Conservation (phyloP, 2,113 vertebrate species). For the Oxygymnocypris stewartii region DNA sequence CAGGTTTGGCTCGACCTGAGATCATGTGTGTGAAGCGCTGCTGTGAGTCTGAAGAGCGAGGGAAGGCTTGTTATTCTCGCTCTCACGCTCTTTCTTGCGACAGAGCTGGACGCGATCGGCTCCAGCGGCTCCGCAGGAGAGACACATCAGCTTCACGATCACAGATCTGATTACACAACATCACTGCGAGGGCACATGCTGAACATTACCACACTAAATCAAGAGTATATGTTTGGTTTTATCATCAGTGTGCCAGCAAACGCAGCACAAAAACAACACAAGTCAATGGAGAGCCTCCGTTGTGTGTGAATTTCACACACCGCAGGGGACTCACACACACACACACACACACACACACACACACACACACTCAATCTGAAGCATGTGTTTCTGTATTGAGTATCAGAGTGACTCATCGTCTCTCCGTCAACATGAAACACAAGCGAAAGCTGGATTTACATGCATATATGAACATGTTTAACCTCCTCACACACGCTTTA, state of each 20-base stretch:
- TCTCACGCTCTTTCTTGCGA: slow-evolving; percentile 21
- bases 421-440: slow-evolving; percentile 26
- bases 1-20: no score
- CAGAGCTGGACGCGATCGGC: not conserved
- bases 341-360: not conserved
- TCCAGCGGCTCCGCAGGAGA: slow-evolving; percentile 15
- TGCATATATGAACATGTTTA: not conserved
- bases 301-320: not conserved
- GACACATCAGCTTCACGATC: not conserved
- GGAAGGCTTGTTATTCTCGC: not conserved
- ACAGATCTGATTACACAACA: slow-evolving; percentile 23
- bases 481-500: slow-evolving; percentile 33
- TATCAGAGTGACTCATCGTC: slow-evolving; percentile 1
- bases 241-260: not conserved
- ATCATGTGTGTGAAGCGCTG: not conserved
- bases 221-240: not conserved
- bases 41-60: not conserved
- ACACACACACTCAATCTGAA: not conserved
- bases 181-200: not conserved
- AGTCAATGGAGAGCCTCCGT: not conserved
- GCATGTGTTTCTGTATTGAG: slow-evolving; percentile 19
- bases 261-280: not conserved
- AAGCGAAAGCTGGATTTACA: not conserved
- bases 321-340: not conserved
- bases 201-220: not conserved